Evolutionary conservation across 2,113 vertebrate species (phyloP).

Genomic region (Aleadryas rufinucha): DNA sequence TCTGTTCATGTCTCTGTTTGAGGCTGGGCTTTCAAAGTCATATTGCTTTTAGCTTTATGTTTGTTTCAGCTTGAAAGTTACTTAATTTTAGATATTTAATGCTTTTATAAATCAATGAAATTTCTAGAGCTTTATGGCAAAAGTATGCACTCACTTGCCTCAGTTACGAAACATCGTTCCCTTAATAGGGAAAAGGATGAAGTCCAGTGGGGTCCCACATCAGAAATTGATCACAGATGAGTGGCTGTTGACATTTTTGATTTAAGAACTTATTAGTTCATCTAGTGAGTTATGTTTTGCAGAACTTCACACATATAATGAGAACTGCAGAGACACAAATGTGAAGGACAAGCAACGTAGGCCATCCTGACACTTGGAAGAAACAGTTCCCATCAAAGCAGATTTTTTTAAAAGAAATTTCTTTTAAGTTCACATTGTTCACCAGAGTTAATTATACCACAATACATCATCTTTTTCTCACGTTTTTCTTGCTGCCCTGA

Average conservation of each 20-base stretch:
- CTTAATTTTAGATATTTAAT: constrained; percentile 43
- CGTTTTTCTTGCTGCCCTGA: neutral
- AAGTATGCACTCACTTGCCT: neutral
- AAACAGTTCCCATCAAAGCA: neutral
- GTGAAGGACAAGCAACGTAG: neutral
- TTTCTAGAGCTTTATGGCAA: neutral
- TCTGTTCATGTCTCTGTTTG: neutral
- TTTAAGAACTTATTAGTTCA: neutral
- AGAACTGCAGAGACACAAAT: neutral
- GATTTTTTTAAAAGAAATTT: neutral
- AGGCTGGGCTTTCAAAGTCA: constrained; percentile 13
- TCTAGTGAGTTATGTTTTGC: neutral
- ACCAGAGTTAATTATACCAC: neutral
- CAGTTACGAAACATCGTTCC: neutral
- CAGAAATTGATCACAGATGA: neutral
- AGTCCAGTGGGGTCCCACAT: neutral
- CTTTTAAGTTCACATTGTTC: neutral
- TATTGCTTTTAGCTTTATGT: constrained; percentile 17
- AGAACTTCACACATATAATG: neutral
- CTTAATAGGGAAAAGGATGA: neutral
- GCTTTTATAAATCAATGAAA: constrained; percentile 23
- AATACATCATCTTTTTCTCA: constrained; percentile 20
- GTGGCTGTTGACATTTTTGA: neutral
- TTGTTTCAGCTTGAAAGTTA: constrained; percentile 47
- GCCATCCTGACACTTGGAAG: neutral